Evolutionary conservation across 2,797 vertebrate genomes (phyloP).

Genomic region (Remorina albescens): DNA sequence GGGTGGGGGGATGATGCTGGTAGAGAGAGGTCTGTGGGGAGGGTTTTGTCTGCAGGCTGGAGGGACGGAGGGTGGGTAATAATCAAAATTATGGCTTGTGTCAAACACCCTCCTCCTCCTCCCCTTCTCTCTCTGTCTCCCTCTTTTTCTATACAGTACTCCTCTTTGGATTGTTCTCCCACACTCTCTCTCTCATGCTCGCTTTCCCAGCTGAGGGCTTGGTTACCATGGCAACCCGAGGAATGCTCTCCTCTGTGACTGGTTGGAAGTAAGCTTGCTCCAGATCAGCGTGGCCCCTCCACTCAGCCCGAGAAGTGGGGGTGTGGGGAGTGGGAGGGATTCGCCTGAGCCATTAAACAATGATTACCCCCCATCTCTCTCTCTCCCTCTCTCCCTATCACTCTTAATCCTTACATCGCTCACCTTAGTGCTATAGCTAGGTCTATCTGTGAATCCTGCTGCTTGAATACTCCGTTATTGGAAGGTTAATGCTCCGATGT

Average conservation of each 20-base stretch:
- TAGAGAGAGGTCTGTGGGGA: conserved; percentile 24
- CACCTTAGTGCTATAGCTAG: conserved; percentile 12
- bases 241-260: conserved; percentile 64
- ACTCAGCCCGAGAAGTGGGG: conserved; percentile 13
- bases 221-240: conserved; percentile 77
- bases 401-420: conserved; percentile 12
- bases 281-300: conserved; percentile 32
- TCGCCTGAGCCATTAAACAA: conserved; percentile 67
- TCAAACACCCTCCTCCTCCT: background rate
- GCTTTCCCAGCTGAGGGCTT: conserved; percentile 61
- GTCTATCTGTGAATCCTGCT: conserved; percentile 28
- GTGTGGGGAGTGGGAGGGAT: conserved; percentile 21
- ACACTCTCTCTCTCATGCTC: conserved; percentile 19
- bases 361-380: conserved; percentile 46
- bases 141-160: conserved; percentile 46
- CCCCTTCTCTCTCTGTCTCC: background rate
- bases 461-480: conserved; percentile 50
- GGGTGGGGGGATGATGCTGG: background rate
- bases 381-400: conserved; percentile 1
- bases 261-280: conserved; percentile 51
- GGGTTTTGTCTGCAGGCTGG: conserved; percentile 24
- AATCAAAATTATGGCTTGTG: conserved; percentile 42
- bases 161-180: conserved; percentile 36
- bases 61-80: conserved; percentile 3
- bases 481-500: conserved; percentile 39